Conservation (phyloP, 35 echinoderm and acorn worm genomes). For the Eucidaris tribuloides region DNA sequence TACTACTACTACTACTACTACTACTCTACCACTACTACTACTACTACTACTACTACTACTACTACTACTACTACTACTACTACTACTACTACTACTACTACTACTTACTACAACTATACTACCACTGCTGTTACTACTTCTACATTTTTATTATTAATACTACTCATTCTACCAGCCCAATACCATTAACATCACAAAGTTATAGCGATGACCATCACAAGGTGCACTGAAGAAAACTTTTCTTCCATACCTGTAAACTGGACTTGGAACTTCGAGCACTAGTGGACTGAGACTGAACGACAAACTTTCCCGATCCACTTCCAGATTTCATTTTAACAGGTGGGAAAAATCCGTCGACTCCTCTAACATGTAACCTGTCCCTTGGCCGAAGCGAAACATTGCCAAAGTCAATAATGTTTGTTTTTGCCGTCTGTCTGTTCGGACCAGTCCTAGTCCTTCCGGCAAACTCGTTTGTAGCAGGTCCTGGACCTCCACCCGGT, state of each 20-base stretch:
- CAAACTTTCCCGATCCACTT: constrained; percentile 7
- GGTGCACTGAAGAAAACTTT: too few species aligned
- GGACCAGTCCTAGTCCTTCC: constrained; percentile 39
- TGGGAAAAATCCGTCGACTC: constrained; percentile 58
- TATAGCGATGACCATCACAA: too few species aligned
- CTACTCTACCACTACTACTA: too few species aligned
- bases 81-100: too few species aligned
- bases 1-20: too few species aligned
- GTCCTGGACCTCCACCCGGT: background rate
- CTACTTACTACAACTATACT: too few species aligned
- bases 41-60: too few species aligned
- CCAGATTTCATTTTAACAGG: constrained; percentile 31
- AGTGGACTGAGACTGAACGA: background rate
- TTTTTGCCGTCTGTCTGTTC: constrained; percentile 39
- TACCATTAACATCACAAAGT: too few species aligned
- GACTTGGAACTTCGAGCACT: background rate
- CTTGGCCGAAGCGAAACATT: constrained; percentile 32
- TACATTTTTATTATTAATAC: too few species aligned
- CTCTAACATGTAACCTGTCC: constrained; percentile 56
- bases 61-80: too few species aligned
- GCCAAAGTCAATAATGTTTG: constrained; percentile 38
- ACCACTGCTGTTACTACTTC: too few species aligned
- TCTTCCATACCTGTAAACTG: background rate
- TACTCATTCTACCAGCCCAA: too few species aligned
- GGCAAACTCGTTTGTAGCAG: constrained; percentile 55